Percentiles rank a stretch among this genome's conserved stretches.
These are phyloP conservation scores for Callipepla californica DNA, from an alignment of 2,113 vertebrate species.

Conservation along the genomic window DNA sequence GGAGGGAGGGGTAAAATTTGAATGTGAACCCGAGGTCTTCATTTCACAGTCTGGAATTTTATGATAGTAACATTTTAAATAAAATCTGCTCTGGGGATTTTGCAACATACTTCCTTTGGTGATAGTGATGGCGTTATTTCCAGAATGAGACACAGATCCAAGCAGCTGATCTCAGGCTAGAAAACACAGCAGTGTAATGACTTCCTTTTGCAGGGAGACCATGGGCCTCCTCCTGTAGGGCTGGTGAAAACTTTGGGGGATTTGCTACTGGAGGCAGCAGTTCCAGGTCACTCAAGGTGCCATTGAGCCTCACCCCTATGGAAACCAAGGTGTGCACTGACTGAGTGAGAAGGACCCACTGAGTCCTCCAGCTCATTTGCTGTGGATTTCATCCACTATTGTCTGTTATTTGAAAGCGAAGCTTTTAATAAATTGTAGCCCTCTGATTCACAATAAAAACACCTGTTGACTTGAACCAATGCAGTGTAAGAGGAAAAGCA, in stretches of 20 bases:
- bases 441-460: neutral
- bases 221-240: neutral
- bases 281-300: neutral
- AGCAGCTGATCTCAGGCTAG: neutral
- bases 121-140: slow-evolving; percentile 29
- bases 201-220: neutral
- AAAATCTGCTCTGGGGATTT: slow-evolving; percentile 65
- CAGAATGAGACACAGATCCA: neutral
- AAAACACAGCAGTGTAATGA: neutral
- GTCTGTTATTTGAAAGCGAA: neutral
- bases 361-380: neutral
- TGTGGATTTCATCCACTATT: neutral
- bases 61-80: slow-evolving; percentile 67
- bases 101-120: slow-evolving; percentile 52
- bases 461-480: neutral
- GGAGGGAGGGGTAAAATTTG: neutral
- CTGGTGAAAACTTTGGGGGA: neutral
- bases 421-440: neutral
- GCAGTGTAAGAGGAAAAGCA: neutral
- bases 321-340: neutral
- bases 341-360: neutral
- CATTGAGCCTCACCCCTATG: fast-evolving
- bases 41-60: slow-evolving; percentile 66
- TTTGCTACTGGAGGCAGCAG: neutral
- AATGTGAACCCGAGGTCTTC: slow-evolving; percentile 31